Conservation (phyloP, 23 tunicate genomes). For the Phallusia fumigata region DNA sequence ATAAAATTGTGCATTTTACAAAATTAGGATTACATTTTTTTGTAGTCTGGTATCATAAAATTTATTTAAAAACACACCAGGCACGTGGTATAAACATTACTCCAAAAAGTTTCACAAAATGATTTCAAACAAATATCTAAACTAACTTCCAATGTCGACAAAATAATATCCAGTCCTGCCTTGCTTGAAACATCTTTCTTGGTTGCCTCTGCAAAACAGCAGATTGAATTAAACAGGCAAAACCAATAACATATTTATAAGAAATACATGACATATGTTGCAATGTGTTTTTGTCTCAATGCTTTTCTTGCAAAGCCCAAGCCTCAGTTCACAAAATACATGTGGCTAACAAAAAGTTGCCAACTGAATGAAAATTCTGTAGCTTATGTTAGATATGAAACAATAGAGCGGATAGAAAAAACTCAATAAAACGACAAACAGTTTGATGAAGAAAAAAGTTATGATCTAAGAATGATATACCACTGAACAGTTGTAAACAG, state of each 20-base stretch:
- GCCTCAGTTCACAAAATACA: background rate
- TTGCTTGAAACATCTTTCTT: slow-evolving; percentile 77
- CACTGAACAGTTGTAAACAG: background rate
- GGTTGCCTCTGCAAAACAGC: slow-evolving; percentile 51
- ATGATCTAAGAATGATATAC: no score
- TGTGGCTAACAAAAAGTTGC: background rate
- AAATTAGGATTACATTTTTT: no score
- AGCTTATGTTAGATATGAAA: background rate
- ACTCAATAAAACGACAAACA: background rate
- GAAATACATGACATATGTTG: background rate
- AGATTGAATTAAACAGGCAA: background rate
- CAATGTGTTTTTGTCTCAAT: no score
- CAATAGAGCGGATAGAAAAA: background rate
- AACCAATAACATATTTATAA: background rate
- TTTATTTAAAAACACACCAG: no score
- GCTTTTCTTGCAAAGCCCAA: no score
- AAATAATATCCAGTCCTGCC: slow-evolving; percentile 57
- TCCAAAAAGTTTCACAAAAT: background rate
- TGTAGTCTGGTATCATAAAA: no score
- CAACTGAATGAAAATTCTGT: background rate
- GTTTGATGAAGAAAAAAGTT: background rate
- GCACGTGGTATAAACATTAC: background rate
- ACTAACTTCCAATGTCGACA: slow-evolving; percentile 67
- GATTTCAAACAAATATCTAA: background rate
- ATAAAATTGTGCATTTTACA: no score